Evolutionary conservation across 2,113 vertebrate species (phyloP), one percentile per base, ranked within the genome.

Genomic region (Coturnix japonica): DNA sequence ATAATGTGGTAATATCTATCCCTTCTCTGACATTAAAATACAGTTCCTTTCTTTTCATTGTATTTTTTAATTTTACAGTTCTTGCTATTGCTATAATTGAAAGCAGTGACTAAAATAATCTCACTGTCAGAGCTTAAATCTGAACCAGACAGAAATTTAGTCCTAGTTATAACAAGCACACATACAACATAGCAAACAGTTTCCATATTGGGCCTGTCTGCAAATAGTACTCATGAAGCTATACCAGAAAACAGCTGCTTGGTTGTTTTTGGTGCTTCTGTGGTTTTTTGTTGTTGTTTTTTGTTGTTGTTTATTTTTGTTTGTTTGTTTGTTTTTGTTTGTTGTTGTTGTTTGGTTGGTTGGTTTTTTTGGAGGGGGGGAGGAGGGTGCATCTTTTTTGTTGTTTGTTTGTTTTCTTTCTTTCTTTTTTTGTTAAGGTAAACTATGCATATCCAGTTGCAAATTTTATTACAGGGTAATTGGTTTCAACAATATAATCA

Each of bases 161-260:
- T 63, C 23, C 11, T 35, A 60, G 41, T 71, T 80, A 63, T 13
- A 25, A 74, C 76, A 70, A 17, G 14, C 5, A 18, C 7, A 51
- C 0, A 2, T 11, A 10, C 3, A 56, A 65, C 76, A 43, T 78
- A n/a, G 3, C 12, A 86, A 53, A 4, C 22, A 0, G 61, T 13
- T 59, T 70, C 44, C 6, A 41, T 3, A 3, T 1, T 41, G 8
- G 23, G 13, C 5, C 83, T 90, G 33, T 21, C 28, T 54, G 7
- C 9, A 66, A 17, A 35, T 3, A 61, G 3, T 11, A 5, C 30
- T 83, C 71, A 51, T 12, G 9, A 90, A 72, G 14, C 16, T 61
- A 15, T 8, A 77, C 12, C 31, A 9, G 12, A 70, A 66, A 14
- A 72, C 4, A 6, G 13, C 0, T 26, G 49, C 25, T 51, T 51